phyloP scores from a whole-genome alignment of 2,113 vertebrate species.

The Tenebrosternarchus preto region DNA sequence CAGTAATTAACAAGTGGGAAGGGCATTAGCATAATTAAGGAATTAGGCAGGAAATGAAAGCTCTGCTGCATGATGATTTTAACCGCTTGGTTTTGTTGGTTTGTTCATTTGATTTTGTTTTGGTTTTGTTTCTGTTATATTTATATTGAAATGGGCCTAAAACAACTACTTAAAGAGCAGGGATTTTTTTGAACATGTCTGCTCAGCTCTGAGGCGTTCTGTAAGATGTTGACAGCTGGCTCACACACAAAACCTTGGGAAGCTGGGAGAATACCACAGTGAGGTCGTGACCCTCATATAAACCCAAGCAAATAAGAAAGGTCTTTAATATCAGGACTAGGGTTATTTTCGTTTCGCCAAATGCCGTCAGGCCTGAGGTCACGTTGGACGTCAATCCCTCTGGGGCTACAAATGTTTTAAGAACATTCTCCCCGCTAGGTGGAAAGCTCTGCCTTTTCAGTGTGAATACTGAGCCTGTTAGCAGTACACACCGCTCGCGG shows the following conservation, averaged over 20 bases:
- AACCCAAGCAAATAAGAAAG: constrained; percentile 43
- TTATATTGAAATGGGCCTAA: neutral
- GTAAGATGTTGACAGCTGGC: neutral
- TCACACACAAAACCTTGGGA: constrained; percentile 18
- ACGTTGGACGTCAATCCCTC: too few species aligned
- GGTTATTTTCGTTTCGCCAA: constrained; percentile 10
- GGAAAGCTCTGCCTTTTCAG: neutral
- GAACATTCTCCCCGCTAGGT: neutral
- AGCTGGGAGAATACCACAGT: constrained; percentile 28
- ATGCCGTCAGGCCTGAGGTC: constrained; percentile 9
- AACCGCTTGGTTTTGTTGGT: neutral
- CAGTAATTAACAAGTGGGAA: constrained; percentile 16
- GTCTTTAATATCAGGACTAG: constrained; percentile 22
- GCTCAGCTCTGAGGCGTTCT: constrained; percentile 18
- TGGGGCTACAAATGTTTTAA: constrained; percentile 2
- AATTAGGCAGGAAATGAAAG: neutral
- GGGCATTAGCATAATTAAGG: constrained; percentile 26
- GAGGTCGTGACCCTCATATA: constrained; percentile 19
- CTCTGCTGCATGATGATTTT: neutral
- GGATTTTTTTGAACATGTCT: neutral
- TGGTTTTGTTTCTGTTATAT: too few species aligned
- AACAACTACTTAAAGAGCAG: constrained; percentile 10
- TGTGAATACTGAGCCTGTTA: neutral
- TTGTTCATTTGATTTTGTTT: neutral
- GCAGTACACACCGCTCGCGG: neutral